Evolutionary conservation across 2,797 vertebrate species (phyloP).

Genomic region (Cryptoblepharus egeriae): DNA sequence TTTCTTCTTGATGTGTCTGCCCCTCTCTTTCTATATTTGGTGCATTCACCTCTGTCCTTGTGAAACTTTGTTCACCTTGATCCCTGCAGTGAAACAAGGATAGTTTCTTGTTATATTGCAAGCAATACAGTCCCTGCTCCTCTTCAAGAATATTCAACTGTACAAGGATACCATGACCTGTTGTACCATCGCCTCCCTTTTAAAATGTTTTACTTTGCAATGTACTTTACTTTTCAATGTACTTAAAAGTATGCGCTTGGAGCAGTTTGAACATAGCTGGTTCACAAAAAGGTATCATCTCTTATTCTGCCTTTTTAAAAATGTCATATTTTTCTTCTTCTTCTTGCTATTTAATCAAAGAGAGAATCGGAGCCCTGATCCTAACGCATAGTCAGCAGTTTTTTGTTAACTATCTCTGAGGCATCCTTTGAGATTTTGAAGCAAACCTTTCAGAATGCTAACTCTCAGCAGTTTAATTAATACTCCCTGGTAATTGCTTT

Average conservation of each 20-base stretch:
- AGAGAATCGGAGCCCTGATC: not conserved
- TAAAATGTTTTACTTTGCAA: not conserved
- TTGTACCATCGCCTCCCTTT: too few species aligned
- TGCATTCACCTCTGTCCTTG: too few species aligned
- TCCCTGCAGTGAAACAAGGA: too few species aligned
- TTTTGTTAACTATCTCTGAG: constrained; percentile 1
- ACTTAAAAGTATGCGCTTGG: not conserved
- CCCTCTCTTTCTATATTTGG: too few species aligned
- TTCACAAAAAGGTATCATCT: not conserved
- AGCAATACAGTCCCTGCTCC: too few species aligned
- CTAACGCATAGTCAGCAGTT: not conserved
- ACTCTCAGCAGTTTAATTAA: constrained; percentile 34
- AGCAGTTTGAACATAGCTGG: not conserved
- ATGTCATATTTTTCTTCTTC: too few species aligned
- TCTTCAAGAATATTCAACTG: too few species aligned
- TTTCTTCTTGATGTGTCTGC: too few species aligned
- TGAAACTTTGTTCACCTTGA: too few species aligned
- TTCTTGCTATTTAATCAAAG: not conserved
- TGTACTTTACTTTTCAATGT: not conserved
- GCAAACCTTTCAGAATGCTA: constrained; percentile 27
- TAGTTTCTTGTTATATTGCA: too few species aligned
- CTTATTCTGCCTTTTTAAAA: not conserved
- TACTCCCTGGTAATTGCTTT: constrained; percentile 26
- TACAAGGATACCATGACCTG: too few species aligned
- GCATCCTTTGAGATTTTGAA: accelerated